Percentiles rank a stretch among this genome's conserved stretches.
Evolutionary conservation across 2,113 vertebrate species (phyloP).

Genomic region (Phrynosoma blainvillii): DNA sequence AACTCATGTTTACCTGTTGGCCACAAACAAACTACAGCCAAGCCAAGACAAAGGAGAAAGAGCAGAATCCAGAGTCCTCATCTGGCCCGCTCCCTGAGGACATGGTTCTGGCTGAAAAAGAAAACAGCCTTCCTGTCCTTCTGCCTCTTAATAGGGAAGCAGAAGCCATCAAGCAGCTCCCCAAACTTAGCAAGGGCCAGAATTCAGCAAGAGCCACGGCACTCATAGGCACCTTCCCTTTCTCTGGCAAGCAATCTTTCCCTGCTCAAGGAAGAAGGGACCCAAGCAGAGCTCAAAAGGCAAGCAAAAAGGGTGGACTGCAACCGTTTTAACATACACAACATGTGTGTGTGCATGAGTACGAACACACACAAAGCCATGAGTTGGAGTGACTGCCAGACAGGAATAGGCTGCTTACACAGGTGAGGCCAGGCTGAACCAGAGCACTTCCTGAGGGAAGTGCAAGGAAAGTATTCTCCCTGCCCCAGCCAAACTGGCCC

Average conservation of each 20-base stretch:
- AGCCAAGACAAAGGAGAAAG: background rate
- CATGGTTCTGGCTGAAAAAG: background rate
- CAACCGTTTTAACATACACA: background rate
- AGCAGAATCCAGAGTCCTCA: background rate
- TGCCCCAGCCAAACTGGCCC: too few species aligned
- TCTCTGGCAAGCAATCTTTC: background rate
- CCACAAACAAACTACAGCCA: background rate
- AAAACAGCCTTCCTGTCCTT: background rate
- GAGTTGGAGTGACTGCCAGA: background rate
- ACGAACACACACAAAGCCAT: too few species aligned
- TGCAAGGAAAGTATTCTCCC: too few species aligned
- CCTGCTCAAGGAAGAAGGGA: background rate
- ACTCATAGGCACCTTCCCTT: background rate
- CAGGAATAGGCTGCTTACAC: background rate
- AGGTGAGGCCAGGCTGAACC: background rate
- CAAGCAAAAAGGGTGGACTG: too few species aligned
- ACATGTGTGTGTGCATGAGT: too few species aligned
- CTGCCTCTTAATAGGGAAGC: background rate
- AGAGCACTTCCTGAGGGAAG: background rate
- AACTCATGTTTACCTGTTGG: background rate
- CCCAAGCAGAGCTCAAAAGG: background rate
- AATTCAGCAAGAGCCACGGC: background rate
- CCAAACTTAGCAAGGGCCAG: background rate
- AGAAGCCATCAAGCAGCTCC: background rate
- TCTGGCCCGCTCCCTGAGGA: too few species aligned